Evolutionary conservation across 2,113 vertebrate species (phyloP).

Genomic region (Notechis scutatus): DNA sequence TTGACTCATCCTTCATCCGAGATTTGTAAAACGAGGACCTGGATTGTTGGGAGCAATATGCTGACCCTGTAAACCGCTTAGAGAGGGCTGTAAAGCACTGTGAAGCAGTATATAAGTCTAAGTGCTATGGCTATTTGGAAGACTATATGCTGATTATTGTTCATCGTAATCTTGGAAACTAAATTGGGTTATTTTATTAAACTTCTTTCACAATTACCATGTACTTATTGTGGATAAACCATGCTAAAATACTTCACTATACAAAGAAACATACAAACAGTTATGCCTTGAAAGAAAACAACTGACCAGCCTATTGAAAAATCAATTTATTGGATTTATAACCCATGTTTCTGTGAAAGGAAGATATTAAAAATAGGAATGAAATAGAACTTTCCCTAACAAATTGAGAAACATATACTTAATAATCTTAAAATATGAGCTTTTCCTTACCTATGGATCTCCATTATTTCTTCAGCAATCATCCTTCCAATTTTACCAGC

Average conservation of each 20-base stretch:
- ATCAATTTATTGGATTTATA: background rate
- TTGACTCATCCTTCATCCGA: too few relatives aligned
- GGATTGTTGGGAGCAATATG: too few relatives aligned
- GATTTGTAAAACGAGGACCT: too few relatives aligned
- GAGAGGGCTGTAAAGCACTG: too few relatives aligned
- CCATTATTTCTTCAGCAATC: conserved; percentile 99
- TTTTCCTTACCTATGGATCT: conserved; percentile 89
- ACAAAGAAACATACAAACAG: background rate
- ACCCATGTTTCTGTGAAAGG: background rate
- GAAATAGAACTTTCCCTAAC: background rate
- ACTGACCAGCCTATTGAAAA: background rate
- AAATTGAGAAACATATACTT: background rate
- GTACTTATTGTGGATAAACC: background rate
- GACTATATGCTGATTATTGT: background rate
- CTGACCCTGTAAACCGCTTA: too few relatives aligned
- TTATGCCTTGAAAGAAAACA: background rate
- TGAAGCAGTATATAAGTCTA: too few relatives aligned
- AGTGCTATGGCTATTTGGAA: background rate
- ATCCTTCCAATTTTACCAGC: conserved; percentile 98
- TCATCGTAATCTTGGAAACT: background rate
- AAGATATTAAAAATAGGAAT: background rate
- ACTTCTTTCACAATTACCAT: background rate
- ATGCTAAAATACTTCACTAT: background rate
- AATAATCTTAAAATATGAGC: background rate
- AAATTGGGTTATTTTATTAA: background rate